These are phyloP conservation scores for Leiothrix lutea DNA, from an alignment of 2,113 vertebrate species.

Conservation along the genomic window DNA sequence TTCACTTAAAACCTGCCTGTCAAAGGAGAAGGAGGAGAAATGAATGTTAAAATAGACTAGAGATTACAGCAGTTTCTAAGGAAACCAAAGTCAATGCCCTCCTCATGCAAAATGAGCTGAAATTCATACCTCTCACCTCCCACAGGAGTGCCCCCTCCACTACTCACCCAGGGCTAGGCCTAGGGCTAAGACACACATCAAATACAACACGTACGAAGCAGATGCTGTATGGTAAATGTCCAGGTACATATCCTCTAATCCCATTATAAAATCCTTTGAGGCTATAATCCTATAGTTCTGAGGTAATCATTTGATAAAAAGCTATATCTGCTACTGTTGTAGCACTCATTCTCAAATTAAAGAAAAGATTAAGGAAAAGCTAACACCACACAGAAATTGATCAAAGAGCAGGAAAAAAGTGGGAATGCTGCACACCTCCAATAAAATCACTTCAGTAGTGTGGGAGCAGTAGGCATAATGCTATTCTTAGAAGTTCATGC, in stretches of 20 bases:
- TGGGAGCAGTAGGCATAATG: neutral
- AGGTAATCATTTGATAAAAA: neutral
- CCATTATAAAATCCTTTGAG: constrained; percentile 22
- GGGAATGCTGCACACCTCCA: neutral
- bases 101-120: neutral
- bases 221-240: neutral
- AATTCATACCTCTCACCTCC: neutral
- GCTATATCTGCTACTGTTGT: neutral
- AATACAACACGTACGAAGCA: neutral
- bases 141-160: neutral
- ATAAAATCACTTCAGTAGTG: neutral
- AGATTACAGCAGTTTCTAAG: constrained; percentile 45
- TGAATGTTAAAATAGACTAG: neutral
- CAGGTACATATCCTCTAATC: neutral
- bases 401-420: neutral
- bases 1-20: constrained; percentile 12
- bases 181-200: neutral
- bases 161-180: neutral
- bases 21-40: constrained; percentile 11
- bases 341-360: constrained; percentile 7
- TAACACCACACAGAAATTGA: neutral
- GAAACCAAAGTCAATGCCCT: constrained; percentile 18
- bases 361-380: neutral
- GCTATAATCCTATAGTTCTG: neutral
- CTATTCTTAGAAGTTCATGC: neutral